Conservation (phyloP, 2,888 invertebrate species). For the Cephus pulcher region DNA sequence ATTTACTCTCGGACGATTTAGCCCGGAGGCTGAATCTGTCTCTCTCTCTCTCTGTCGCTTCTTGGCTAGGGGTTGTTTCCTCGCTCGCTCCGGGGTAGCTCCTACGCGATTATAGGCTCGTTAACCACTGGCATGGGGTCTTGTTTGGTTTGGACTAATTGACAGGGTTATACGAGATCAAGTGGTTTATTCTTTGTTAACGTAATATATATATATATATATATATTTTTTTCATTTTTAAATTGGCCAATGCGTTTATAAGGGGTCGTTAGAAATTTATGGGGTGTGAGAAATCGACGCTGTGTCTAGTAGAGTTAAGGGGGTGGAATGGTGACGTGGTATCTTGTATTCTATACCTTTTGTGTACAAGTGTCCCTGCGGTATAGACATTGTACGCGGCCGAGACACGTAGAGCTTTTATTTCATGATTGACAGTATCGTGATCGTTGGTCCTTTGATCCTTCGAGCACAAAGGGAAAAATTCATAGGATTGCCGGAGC, state of each 20-base stretch:
- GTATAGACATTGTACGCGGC: neutral
- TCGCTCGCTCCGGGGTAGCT: neutral
- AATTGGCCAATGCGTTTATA: neutral
- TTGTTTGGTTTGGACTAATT: conserved; percentile 20
- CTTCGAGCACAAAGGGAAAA: neutral
- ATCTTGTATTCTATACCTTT: neutral
- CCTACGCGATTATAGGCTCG: conserved; percentile 48
- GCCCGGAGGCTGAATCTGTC: conserved; percentile 7
- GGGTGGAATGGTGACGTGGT: neutral
- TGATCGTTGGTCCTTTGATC: neutral
- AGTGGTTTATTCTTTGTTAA: neutral
- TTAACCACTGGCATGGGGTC: conserved; percentile 30
- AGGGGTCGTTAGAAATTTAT: neutral
- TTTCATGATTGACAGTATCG: neutral
- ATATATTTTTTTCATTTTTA: neutral
- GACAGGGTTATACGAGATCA: conserved; percentile 3
- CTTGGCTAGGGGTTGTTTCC: neutral
- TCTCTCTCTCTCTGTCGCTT: conserved; percentile 24
- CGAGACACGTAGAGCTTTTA: neutral
- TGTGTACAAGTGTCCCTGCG: neutral
- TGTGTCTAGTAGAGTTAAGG: neutral
- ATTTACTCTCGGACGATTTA: conserved; percentile 16
- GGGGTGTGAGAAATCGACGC: neutral
- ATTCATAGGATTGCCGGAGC: neutral
- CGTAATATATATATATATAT: neutral